Conservation (phyloP, 2,113 vertebrate species). For the Stomatorhinus ivindoensis region DNA sequence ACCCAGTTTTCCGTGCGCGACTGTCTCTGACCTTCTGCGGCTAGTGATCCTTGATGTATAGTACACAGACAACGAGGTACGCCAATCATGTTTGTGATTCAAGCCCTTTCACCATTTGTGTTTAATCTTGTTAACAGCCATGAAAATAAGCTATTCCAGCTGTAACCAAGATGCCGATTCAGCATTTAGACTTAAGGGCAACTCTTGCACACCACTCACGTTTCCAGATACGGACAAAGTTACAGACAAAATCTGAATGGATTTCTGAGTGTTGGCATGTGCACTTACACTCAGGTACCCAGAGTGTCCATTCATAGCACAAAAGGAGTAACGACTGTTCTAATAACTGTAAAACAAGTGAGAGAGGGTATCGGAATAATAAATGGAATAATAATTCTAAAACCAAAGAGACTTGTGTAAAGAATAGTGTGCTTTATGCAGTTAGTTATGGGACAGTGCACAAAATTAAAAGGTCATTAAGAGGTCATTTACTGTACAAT, state of each 20-base stretch:
- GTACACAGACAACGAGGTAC: not conserved
- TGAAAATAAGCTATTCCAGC: not conserved
- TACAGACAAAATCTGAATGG: too few relatives aligned
- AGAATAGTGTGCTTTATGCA: not conserved
- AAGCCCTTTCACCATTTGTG: not conserved
- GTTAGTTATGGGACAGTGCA: not conserved
- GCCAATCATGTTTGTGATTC: not conserved
- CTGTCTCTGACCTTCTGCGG: too few relatives aligned
- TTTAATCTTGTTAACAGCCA: not conserved
- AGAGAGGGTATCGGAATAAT: not conserved
- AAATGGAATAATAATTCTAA: not conserved
- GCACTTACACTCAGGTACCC: too few relatives aligned
- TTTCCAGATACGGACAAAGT: too few relatives aligned
- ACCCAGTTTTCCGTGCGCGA: too few relatives aligned
- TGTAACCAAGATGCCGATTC: not conserved
- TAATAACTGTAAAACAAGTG: too few relatives aligned
- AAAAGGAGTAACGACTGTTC: too few relatives aligned
- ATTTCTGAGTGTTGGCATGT: too few relatives aligned
- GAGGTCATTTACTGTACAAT: not conserved
- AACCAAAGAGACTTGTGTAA: not conserved
- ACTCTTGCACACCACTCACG: too few relatives aligned
- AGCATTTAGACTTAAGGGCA: not conserved
- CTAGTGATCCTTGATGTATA: not conserved
- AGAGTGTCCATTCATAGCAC: too few relatives aligned
- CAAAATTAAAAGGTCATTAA: not conserved